A percentile compares a stretch with the other conserved stretches of the same genome.
Evolutionary conservation across 2,113 vertebrate genomes (phyloP).

Genomic region (Laticauda colubrina): DNA sequence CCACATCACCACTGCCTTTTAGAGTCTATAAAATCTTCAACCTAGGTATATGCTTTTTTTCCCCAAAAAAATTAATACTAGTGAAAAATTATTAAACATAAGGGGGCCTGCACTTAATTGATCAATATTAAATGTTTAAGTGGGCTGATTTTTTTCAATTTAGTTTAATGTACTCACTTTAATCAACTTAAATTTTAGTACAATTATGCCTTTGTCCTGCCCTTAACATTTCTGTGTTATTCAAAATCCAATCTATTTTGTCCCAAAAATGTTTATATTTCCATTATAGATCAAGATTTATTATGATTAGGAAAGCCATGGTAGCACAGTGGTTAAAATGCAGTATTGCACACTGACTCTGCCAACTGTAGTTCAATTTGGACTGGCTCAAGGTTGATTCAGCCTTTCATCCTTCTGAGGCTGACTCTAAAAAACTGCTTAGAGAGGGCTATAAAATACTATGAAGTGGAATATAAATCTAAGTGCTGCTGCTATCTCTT

Average conservation of each 20-base stretch:
- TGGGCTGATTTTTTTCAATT: background rate
- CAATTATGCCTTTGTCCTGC: background rate
- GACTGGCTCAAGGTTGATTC: background rate
- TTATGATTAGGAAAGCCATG: background rate
- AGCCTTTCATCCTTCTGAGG: background rate
- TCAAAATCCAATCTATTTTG: background rate
- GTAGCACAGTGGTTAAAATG: background rate
- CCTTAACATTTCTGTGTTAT: background rate
- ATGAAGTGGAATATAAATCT: background rate
- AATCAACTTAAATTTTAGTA: background rate
- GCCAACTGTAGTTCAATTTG: background rate
- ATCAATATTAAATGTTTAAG: background rate
- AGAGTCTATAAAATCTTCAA: background rate
- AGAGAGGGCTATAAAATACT: background rate
- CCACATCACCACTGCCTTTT: background rate
- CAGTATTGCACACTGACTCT: background rate
- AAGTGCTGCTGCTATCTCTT: background rate
- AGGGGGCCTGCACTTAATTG: background rate
- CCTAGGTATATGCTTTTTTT: rapidly evolving
- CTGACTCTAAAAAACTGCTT: background rate
- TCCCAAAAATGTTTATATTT: background rate
- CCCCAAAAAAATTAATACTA: background rate
- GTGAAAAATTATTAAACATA: background rate
- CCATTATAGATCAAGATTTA: background rate
- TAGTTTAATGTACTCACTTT: background rate